phyloP scores from a whole-genome alignment of 2,113 vertebrate genomes.

The Cairina moschata region DNA sequence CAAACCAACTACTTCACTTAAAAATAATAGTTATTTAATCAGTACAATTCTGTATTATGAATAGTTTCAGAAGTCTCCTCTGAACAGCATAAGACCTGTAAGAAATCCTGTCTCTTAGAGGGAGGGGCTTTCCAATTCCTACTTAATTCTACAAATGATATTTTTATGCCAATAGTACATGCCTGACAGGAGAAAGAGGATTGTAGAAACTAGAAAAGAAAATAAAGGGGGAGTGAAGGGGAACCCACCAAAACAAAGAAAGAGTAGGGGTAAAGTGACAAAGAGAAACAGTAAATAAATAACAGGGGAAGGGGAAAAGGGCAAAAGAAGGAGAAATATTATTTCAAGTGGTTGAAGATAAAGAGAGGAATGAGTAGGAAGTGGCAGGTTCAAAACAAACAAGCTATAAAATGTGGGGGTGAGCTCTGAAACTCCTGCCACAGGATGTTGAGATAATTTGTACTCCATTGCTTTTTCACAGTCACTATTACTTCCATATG shows the following conservation, averaged over 20 bases:
- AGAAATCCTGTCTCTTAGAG: background rate
- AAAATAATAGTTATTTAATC: background rate
- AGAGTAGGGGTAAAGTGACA: background rate
- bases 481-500: background rate
- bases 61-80: background rate
- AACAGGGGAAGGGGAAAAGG: background rate
- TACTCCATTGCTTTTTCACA: background rate
- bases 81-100: background rate
- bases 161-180: background rate
- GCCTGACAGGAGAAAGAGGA: background rate
- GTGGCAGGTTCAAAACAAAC: conserved; percentile 6
- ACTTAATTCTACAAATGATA: background rate
- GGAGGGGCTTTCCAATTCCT: background rate
- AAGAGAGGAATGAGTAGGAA: background rate
- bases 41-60: background rate
- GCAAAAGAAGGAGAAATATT: background rate
- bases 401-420: background rate
- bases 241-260: background rate
- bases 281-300: background rate
- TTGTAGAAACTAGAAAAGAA: background rate
- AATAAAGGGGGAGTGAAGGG: background rate
- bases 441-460: background rate
- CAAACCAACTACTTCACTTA: background rate
- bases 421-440: background rate
- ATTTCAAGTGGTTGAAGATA: background rate